A percentile compares a stretch with the other conserved stretches of the same genome.
These are phyloP conservation scores for Calypte anna DNA, from an alignment of 2,113 vertebrate genomes.

Conservation along the genomic window DNA sequence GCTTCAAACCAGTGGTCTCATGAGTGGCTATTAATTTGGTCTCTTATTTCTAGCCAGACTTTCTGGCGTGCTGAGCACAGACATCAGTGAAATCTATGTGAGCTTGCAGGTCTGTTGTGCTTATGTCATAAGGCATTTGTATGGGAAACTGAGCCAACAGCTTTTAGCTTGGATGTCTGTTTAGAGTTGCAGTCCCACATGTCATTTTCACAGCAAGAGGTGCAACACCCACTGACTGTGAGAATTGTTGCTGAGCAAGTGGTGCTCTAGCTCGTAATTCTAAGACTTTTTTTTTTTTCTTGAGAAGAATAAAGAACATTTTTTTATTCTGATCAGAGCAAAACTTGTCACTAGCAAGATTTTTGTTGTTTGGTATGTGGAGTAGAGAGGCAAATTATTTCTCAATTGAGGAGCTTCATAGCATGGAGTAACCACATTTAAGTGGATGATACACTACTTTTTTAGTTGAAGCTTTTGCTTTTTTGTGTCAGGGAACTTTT, in stretches of 20 bases:
- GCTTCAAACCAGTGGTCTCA: neutral
- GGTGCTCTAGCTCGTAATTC: neutral
- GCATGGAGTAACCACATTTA: neutral
- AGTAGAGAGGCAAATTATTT: neutral
- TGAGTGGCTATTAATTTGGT: slow-evolving; percentile 17
- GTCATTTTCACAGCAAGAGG: slow-evolving; percentile 5
- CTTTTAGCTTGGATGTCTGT: neutral
- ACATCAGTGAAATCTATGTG: neutral
- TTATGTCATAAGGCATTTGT: neutral
- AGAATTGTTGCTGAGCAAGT: neutral
- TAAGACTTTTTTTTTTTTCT: neutral
- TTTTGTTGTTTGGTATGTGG: neutral
- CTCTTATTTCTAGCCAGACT: slow-evolving; percentile 18
- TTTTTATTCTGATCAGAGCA: neutral
- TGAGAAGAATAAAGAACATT: neutral
- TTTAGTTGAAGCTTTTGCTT: neutral
- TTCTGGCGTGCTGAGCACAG: neutral
- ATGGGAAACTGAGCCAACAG: slow-evolving; percentile 7
- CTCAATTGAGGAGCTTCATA: neutral
- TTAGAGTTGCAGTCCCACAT: neutral
- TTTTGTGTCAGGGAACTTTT: neutral
- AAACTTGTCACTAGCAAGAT: neutral
- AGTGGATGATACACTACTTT: neutral
- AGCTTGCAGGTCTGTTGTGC: slow-evolving; percentile 34
- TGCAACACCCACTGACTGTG: neutral